Percentiles rank a stretch among this genome's conserved stretches.
These are phyloP conservation scores for Talpa occidentalis DNA, from an alignment of 2,113 vertebrate species.

Conservation along the genomic window DNA sequence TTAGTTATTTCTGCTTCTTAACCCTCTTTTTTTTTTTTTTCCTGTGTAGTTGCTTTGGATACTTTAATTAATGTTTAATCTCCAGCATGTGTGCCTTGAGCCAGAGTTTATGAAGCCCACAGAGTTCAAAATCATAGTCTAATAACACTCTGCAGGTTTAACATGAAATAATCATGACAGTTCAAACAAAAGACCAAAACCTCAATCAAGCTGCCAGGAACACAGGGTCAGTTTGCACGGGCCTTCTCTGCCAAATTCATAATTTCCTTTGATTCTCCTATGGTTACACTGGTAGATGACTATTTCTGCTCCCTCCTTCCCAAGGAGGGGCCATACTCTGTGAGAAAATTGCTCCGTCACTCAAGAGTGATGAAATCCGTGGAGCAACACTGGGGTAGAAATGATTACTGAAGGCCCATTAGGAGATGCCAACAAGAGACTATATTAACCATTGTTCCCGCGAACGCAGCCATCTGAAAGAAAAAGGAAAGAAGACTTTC, in stretches of 20 bases:
- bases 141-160: neutral
- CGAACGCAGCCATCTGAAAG: neutral
- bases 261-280: neutral
- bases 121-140: constrained; percentile 28
- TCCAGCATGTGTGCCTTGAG: neutral
- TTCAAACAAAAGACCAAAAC: neutral
- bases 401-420: constrained; percentile 35
- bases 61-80: constrained; percentile 66
- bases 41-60: neutral
- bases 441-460: neutral
- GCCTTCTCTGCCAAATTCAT: neutral
- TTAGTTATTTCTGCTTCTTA: constrained; percentile 25
- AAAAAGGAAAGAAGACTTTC: constrained; percentile 9
- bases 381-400: neutral
- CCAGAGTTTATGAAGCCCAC: constrained; percentile 12
- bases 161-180: constrained; percentile 8
- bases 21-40: neutral
- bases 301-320: neutral
- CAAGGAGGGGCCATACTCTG: neutral
- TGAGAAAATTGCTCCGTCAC: constrained; percentile 60
- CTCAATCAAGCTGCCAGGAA: neutral
- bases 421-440: neutral
- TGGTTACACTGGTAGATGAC: neutral
- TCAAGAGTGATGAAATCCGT: constrained; percentile 54
- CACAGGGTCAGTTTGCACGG: neutral